Conservation (phyloP, 2,113 vertebrate genomes). For the Pteruthius melanotis region DNA sequence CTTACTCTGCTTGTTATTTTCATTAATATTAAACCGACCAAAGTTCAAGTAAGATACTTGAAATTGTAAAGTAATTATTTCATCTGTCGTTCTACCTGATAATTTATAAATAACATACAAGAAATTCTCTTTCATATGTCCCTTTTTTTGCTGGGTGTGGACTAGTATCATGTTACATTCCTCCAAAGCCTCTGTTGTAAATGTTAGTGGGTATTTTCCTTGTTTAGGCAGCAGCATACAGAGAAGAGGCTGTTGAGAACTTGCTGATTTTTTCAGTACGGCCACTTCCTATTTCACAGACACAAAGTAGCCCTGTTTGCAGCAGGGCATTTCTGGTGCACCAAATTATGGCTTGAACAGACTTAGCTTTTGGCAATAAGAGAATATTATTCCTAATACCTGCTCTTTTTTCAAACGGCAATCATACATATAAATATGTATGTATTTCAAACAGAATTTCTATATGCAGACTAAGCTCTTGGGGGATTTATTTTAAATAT, state of each 20-base stretch:
- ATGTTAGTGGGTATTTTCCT: neutral
- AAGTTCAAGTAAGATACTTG: neutral
- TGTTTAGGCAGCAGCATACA: neutral
- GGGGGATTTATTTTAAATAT: neutral
- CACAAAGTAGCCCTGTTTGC: conserved; percentile 33
- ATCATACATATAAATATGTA: neutral
- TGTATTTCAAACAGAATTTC: conserved; percentile 3
- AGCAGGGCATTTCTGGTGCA: conserved; percentile 16
- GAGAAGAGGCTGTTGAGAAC: neutral
- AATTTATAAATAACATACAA: neutral
- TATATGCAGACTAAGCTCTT: neutral
- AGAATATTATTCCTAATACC: neutral
- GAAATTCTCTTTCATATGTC: neutral
- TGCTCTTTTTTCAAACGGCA: neutral
- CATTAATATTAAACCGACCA: neutral
- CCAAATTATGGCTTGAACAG: conserved; percentile 32
- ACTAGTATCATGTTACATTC: neutral
- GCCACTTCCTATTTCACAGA: conserved; percentile 15
- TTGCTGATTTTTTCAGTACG: neutral
- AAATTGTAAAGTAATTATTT: neutral
- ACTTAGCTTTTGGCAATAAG: conserved; percentile 1
- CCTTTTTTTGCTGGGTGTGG: neutral
- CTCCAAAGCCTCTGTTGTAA: neutral
- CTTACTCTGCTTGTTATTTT: neutral
- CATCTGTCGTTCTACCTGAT: neutral